Conservation (phyloP, 2,113 vertebrate genomes). For the Apodemus speciosus region DNA sequence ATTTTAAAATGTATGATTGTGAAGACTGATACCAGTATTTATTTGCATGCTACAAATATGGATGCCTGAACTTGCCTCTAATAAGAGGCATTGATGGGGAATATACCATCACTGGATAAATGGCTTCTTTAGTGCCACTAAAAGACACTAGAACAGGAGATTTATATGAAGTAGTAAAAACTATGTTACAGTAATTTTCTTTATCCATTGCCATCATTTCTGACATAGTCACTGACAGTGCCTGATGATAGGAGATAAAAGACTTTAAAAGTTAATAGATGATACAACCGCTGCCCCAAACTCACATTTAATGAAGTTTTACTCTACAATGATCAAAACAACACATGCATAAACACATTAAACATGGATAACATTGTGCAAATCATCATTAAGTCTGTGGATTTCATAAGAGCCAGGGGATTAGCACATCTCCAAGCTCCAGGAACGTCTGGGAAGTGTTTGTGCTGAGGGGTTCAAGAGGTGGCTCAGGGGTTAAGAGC, state of each 20-base stretch:
- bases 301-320: background rate
- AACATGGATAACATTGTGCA: background rate
- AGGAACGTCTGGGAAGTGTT: background rate
- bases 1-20: background rate
- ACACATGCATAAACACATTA: background rate
- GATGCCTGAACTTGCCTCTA: background rate
- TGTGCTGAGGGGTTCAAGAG: background rate
- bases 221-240: background rate
- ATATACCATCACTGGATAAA: no score
- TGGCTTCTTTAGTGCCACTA: background rate
- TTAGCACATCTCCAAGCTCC: background rate
- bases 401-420: background rate
- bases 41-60: background rate
- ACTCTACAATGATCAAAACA: background rate
- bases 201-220: background rate
- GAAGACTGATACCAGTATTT: background rate
- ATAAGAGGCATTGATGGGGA: background rate
- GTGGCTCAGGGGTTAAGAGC: background rate
- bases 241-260: background rate
- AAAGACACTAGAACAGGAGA: background rate
- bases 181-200: background rate
- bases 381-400: background rate
- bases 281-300: background rate
- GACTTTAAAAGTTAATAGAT: background rate
- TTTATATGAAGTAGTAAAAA: background rate